Conservation (phyloP, 2,797 vertebrate genomes). For the Ciconia nigra region DNA sequence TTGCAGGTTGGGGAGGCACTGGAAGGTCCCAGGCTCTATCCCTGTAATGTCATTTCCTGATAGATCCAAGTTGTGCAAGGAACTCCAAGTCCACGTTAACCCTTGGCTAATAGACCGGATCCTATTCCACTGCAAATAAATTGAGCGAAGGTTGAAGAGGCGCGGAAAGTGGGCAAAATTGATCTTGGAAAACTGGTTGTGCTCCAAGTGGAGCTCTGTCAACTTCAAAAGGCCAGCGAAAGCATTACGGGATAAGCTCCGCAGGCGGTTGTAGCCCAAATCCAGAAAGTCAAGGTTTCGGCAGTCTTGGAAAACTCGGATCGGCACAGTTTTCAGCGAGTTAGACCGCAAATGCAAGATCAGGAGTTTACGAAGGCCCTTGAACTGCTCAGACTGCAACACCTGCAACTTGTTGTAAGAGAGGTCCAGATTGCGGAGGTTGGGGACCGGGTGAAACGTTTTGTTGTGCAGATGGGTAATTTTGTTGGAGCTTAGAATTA, state of each 20-base stretch:
- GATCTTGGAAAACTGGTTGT: constrained; percentile 98
- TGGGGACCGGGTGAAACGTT: constrained; percentile 92
- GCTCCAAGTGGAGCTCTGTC: constrained; percentile 94
- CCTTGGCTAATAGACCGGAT: constrained; percentile 91
- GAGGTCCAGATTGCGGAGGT: constrained; percentile 93
- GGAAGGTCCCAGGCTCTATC: constrained; percentile 88
- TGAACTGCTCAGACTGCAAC: constrained; percentile 89
- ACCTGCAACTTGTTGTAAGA: constrained; percentile 95
- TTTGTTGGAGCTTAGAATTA: constrained; percentile 97
- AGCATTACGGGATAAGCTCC: constrained; percentile 92
- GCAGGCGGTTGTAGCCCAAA: constrained; percentile 93
- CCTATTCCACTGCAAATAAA: constrained; percentile 96
- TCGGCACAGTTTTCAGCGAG: constrained; percentile 90
- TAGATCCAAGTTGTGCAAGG: constrained; percentile 95
- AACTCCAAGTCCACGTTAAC: constrained; percentile 95
- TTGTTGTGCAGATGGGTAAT: constrained; percentile 89
- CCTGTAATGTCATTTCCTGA: constrained; percentile 92
- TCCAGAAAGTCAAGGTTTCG: constrained; percentile 96
- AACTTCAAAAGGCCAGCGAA: constrained; percentile 95
- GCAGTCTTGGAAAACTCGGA: constrained; percentile 94
- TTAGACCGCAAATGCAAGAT: constrained; percentile 95
- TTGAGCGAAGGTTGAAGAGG: constrained; percentile 90
- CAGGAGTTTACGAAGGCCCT: constrained; percentile 90
- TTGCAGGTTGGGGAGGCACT: constrained; percentile 93
- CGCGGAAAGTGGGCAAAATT: constrained; percentile 96